Evolutionary conservation across 2,888 invertebrate genomes (phyloP), one percentile per base, ranked within the genome.

Genomic region (Euspilapteryx auroguttella): DNA sequence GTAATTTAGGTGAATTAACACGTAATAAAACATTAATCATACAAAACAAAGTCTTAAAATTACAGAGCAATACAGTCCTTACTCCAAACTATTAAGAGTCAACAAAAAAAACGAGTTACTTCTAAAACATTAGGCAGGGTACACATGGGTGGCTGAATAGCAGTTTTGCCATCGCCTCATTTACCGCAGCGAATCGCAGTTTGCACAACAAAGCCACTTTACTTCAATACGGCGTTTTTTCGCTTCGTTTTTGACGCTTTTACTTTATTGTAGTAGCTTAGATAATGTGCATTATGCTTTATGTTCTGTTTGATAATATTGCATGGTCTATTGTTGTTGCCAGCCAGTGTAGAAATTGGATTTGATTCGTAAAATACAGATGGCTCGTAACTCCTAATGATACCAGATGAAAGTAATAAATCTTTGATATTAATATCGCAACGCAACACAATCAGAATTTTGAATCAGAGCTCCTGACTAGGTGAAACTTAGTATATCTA

Each of bases 111-210:
- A 17, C 27, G 30, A 31, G 45, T 47, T 47, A 50, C 47, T 71
- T 69, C 66, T 63, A 54, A 58, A 55, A 68, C 71, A 73, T 73
- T 73, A 75, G 52, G 59, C 66, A 52, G 39, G 48, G 58, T 66
- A 58, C 66, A 66, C 68, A 71, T 56, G 47, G 53, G 51, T 61
- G 52, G 42, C 41, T 45, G 52, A 51, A 51, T 44, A 50, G 38
- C 48, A 45, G 41, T 39, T 44, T 58, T 55, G 62, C 66, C 63
- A 64, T 50, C 63, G 71, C 55, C 59, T 73, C 73, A 75, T 75
- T 68, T 68, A 58, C 55, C 69, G 61, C 48, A 53, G 57, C 69
- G 55, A 65, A 73, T 69, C 55, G 54, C 42, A 48, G 71, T 71
- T 71, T 71, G 64, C 68, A 63, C 71, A 71, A 71, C 71, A 35